A percentile compares a stretch with the other conserved stretches of the same genome.
Evolutionary conservation across 2,888 invertebrate species (phyloP).

Genomic region (Salticus scenicus): DNA sequence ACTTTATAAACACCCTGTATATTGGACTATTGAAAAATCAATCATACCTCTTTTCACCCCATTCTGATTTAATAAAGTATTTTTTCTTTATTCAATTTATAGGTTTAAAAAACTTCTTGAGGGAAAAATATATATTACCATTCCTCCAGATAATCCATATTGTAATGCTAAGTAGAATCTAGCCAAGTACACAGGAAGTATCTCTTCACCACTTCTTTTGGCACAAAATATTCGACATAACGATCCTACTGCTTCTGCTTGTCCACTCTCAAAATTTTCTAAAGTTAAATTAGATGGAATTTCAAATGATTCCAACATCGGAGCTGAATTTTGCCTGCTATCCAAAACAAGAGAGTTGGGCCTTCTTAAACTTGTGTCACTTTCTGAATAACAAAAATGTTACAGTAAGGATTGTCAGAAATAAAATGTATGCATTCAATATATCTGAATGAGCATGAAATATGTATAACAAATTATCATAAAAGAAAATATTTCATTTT

Average conservation of each 20-base stretch:
- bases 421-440: too few relatives aligned
- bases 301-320: constrained; percentile 59
- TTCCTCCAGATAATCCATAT: constrained; percentile 82
- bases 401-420: too few relatives aligned
- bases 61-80: too few relatives aligned
- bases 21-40: too few relatives aligned
- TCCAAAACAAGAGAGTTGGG: constrained; percentile 74
- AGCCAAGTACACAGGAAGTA: constrained; percentile 92
- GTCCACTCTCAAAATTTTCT: constrained; percentile 80
- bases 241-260: constrained; percentile 95
- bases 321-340: constrained; percentile 73
- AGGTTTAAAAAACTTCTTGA: too few relatives aligned
- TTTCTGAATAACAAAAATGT: constrained; percentile 39
- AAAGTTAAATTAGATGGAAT: constrained; percentile 72
- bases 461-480: too few relatives aligned
- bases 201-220: constrained; percentile 94
- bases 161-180: constrained; percentile 93
- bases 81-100: too few relatives aligned
- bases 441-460: too few relatives aligned
- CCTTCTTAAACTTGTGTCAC: constrained; percentile 69
- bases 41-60: too few relatives aligned
- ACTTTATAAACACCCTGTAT: too few relatives aligned
- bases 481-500: too few relatives aligned
- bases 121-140: constrained; percentile 66
- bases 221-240: constrained; percentile 96